Evolutionary conservation across 2,888 invertebrate genomes (phyloP).

Genomic region (Pachydiplax longipennis): DNA sequence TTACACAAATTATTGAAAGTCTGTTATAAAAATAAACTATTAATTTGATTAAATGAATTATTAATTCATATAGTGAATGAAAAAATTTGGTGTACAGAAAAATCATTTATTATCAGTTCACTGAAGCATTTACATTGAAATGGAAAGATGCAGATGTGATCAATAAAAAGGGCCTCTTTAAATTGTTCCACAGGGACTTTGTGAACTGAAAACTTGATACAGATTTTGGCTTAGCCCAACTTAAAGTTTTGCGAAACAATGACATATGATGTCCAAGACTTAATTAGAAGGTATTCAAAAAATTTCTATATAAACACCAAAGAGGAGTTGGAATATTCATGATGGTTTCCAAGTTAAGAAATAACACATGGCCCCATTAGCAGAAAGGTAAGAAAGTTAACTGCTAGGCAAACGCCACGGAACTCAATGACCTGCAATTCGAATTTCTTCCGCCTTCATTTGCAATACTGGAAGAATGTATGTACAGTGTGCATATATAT

Average conservation of each 20-base stretch:
- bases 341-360: not conserved
- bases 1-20: constrained; percentile 8
- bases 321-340: not conserved
- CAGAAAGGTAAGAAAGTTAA: constrained; percentile 3
- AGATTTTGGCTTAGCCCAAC: not conserved
- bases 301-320: not conserved
- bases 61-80: constrained; percentile 13
- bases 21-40: constrained; percentile 1
- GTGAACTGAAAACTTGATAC: constrained; percentile 28
- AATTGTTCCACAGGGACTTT: not conserved
- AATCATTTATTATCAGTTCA: constrained; percentile 50
- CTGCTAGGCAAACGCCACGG: constrained; percentile 13
- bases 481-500: constrained; percentile 25
- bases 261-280: not conserved
- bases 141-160: constrained; percentile 37
- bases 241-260: not conserved
- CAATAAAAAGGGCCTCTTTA: constrained; percentile 29
- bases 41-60: not conserved
- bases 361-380: constrained; percentile 31
- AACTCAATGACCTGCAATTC: constrained; percentile 36
- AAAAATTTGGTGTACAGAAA: constrained; percentile 47
- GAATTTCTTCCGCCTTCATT: constrained; percentile 46
- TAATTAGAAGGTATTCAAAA: not conserved
- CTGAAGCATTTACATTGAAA: constrained; percentile 49
- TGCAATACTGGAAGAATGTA: constrained; percentile 47